A percentile compares a stretch with the other conserved stretches of the same genome.
phyloP scores from a whole-genome alignment of 2,888 invertebrate genomes.

The Drosophila prostipennis region DNA sequence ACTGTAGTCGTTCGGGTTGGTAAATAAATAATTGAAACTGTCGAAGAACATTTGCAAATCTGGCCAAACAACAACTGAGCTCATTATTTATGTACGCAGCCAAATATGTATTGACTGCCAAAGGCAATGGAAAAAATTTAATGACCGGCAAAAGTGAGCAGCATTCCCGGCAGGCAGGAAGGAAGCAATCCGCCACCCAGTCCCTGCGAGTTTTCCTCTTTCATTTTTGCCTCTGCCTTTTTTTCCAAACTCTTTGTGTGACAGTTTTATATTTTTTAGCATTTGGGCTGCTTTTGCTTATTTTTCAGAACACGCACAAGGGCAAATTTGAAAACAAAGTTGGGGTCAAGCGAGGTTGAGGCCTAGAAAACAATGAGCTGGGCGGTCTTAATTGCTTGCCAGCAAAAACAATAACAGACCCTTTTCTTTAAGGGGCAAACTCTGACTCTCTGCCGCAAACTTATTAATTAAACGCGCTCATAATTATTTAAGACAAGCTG shows the following conservation, averaged over 20 bases:
- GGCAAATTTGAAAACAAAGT: conserved; percentile 31
- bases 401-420: conserved; percentile 32
- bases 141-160: conserved; percentile 61
- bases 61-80: conserved; percentile 40
- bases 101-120: conserved; percentile 50
- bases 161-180: conserved; percentile 52
- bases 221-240: too few relatives aligned
- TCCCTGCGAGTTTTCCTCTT: conserved; percentile 2
- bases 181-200: conserved; percentile 33
- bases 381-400: conserved; percentile 33
- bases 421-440: conserved; percentile 11
- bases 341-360: conserved; percentile 36
- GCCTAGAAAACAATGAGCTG: conserved; percentile 35
- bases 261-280: conserved; percentile 23
- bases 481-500: conserved; percentile 61
- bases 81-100: conserved; percentile 65
- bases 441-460: conserved; percentile 47
- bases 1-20: conserved; percentile 27
- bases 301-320: conserved; percentile 33
- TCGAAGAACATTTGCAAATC: conserved; percentile 53
- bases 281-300: conserved; percentile 20
- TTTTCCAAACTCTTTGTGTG: conserved; percentile 28
- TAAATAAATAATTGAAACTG: conserved; percentile 44
- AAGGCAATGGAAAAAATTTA: conserved; percentile 59
- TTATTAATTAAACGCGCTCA: conserved; percentile 70